phyloP scores from a whole-genome alignment of 2,888 invertebrate species.

The Macroteleia sp. region DNA sequence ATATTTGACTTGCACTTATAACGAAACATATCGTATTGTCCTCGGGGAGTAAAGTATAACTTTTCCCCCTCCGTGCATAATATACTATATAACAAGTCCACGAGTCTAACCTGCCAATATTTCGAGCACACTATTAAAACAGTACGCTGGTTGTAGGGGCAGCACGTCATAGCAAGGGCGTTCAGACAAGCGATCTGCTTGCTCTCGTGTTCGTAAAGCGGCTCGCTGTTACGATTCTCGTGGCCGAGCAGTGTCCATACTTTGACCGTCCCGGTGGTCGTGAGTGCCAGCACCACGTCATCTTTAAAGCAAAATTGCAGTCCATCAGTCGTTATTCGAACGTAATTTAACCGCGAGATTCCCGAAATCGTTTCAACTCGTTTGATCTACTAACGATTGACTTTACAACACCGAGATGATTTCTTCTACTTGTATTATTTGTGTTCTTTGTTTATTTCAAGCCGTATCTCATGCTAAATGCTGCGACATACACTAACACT shows the following conservation, averaged over 20 bases:
- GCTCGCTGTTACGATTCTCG: constrained; percentile 94
- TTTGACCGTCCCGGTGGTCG: constrained; percentile 98
- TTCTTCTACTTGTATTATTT: too few species aligned
- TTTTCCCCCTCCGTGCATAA: too few species aligned
- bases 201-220: constrained; percentile 98
- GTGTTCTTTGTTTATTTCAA: too few species aligned
- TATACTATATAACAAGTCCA: too few species aligned
- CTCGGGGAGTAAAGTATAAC: too few species aligned
- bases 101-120: constrained; percentile 94
- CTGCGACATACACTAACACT: constrained; percentile 42
- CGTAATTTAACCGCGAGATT: too few species aligned
- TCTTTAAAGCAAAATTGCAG: constrained; percentile 91
- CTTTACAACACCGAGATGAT: too few species aligned
- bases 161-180: constrained; percentile 96
- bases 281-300: constrained; percentile 97
- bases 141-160: constrained; percentile 97
- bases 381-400: too few species aligned
- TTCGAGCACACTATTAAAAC: constrained; percentile 98
- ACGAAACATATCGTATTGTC: too few species aligned
- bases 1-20: too few species aligned
- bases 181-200: constrained; percentile 97
- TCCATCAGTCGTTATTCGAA: too few species aligned
- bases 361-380: too few species aligned
- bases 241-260: constrained; percentile 97
- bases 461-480: constrained; percentile 26